Conservation (phyloP, 2,113 vertebrate genomes). For the Eulacestoma nigropectus region DNA sequence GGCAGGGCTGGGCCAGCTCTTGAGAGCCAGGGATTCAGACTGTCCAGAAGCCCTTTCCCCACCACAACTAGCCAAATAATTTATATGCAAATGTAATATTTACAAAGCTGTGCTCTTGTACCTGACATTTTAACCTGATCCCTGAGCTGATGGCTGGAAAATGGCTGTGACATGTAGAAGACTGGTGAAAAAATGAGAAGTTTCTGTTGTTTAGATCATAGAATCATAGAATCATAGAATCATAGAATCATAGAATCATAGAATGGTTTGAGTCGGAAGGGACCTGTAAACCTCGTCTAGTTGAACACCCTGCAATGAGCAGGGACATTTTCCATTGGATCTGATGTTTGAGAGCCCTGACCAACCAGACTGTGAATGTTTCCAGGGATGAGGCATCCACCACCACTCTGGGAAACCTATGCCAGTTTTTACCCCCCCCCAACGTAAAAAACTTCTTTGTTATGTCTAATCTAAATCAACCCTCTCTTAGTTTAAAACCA, state of each 20-base stretch:
- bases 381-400: neutral
- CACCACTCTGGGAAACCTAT: neutral
- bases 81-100: neutral
- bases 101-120: neutral
- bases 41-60: neutral
- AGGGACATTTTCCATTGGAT: neutral
- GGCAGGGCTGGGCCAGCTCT: neutral
- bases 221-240: too few relatives aligned
- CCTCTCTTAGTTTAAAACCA: neutral
- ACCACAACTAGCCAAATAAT: neutral
- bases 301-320: neutral
- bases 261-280: neutral
- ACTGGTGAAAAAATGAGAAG: neutral
- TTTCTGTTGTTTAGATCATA: neutral
- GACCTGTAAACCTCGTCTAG: neutral
- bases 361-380: neutral
- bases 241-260: too few relatives aligned
- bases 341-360: neutral
- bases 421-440: neutral
- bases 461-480: neutral
- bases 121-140: neutral
- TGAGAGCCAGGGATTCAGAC: neutral
- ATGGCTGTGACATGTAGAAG: neutral
- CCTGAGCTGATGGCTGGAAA: neutral
- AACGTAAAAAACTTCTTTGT: neutral